Conservation (phyloP, 2,113 vertebrate species). For the Hepsetus odoe region DNA sequence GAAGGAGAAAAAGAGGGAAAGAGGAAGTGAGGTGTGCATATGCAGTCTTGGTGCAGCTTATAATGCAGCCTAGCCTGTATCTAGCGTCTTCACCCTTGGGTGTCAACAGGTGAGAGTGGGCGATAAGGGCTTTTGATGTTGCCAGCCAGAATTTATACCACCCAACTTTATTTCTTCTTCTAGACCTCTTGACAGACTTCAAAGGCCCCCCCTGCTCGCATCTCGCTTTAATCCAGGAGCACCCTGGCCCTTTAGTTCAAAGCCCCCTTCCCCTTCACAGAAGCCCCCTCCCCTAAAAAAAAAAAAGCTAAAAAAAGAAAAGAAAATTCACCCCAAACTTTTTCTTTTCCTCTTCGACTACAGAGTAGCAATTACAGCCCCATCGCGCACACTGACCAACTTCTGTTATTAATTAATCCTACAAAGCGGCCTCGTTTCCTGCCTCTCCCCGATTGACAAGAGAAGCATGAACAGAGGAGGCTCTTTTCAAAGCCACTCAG, state of each 20-base stretch:
- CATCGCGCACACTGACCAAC: slow-evolving; percentile 85
- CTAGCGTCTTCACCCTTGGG: slow-evolving; percentile 72
- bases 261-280: slow-evolving; percentile 89
- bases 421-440: slow-evolving; percentile 98
- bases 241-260: slow-evolving; percentile 94
- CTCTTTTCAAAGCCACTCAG: slow-evolving; percentile 91
- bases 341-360: slow-evolving; percentile 76
- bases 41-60: slow-evolving; percentile 37
- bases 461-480: slow-evolving; percentile 83
- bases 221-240: slow-evolving; percentile 96
- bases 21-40: slow-evolving; percentile 41
- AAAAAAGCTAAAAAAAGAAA: slow-evolving; percentile 86
- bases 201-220: slow-evolving; percentile 86
- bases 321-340: slow-evolving; percentile 88
- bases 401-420: slow-evolving; percentile 99
- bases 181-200: slow-evolving; percentile 95
- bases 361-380: slow-evolving; percentile 97
- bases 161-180: slow-evolving; percentile 88
- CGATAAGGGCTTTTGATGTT: slow-evolving; percentile 90
- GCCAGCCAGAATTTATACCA: slow-evolving; percentile 87
- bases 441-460: slow-evolving; percentile 94
- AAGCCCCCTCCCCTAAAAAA: slow-evolving; percentile 77
- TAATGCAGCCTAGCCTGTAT: slow-evolving; percentile 52
- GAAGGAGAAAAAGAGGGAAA: slow-evolving; percentile 24
- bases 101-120: slow-evolving; percentile 87